A percentile compares a stretch with the other conserved stretches of the same genome.
phyloP scores from a whole-genome alignment of 1,140 invertebrate species.

The Pseudomyrmex flavicornis region DNA sequence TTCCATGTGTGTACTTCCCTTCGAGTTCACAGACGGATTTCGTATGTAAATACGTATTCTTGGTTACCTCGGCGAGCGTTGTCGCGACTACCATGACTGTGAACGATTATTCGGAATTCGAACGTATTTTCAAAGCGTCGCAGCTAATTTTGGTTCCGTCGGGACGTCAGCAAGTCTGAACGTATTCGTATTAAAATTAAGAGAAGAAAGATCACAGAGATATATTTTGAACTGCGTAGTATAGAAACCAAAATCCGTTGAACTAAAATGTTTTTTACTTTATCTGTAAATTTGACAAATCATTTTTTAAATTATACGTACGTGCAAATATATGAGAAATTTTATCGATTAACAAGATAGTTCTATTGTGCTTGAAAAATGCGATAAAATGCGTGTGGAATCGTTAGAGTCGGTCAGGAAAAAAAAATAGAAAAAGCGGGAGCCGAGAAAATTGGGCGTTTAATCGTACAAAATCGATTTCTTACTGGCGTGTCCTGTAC shows the following conservation, averaged over 20 bases:
- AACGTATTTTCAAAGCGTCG: constrained; percentile 18
- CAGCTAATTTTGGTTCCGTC: not conserved
- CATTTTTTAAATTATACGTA: not conserved
- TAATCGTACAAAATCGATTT: constrained; percentile 3
- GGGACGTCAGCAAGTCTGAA: not conserved
- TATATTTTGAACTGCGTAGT: not conserved
- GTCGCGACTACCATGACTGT: too few species aligned
- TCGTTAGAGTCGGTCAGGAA: not conserved
- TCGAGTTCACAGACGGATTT: constrained; percentile 23
- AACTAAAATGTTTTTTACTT: not conserved
- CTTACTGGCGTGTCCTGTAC: constrained; percentile 69
- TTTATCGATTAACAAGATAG: not conserved
- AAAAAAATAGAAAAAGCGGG: constrained; percentile 9
- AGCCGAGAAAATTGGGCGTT: not conserved
- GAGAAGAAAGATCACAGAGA: constrained; percentile 7
- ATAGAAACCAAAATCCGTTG: not conserved
- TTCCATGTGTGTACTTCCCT: not conserved
- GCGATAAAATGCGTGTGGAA: not conserved
- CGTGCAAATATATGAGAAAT: not conserved
- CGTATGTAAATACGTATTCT: constrained; percentile 44
- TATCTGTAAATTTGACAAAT: not conserved
- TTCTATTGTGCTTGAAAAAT: too few species aligned
- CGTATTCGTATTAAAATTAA: constrained; percentile 31
- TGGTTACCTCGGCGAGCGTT: not conserved
- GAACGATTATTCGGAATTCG: constrained; percentile 14